Evolutionary conservation across 2,888 invertebrate genomes (phyloP).

Genomic region (Amitus sp.): DNA sequence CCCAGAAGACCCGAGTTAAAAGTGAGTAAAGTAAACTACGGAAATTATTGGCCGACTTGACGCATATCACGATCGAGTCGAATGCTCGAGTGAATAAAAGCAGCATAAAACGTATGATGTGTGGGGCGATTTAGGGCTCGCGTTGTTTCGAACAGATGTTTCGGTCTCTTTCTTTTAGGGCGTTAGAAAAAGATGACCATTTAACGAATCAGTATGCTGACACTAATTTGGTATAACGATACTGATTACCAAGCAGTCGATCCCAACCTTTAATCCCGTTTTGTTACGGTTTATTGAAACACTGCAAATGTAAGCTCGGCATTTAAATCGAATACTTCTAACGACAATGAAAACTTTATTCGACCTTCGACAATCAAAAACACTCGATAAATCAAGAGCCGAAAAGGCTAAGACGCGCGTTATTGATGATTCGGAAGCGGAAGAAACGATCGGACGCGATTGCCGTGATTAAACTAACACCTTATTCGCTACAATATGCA

Average conservation of each 20-base stretch:
- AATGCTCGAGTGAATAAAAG: not conserved
- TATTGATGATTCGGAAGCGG: too few relatives aligned
- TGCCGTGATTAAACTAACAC: too few relatives aligned
- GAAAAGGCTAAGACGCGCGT: too few relatives aligned
- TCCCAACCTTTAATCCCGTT: constrained; percentile 3
- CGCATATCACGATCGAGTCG: not conserved
- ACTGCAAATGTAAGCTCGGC: not conserved
- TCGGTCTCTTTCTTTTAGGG: not conserved
- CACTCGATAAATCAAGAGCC: too few relatives aligned
- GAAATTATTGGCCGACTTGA: not conserved
- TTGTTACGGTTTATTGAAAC: constrained; percentile 5
- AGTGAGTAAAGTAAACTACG: too few relatives aligned
- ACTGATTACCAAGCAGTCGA: not conserved
- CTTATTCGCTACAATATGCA: too few relatives aligned
- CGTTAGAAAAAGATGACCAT: constrained; percentile 1
- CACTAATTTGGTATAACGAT: constrained; percentile 5
- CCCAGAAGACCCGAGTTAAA: not conserved
- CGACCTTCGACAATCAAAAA: too few relatives aligned
- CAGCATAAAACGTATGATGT: constrained; percentile 1
- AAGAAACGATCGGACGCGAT: too few relatives aligned
- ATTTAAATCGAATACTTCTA: too few relatives aligned
- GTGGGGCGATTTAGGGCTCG: not conserved
- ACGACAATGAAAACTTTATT: not conserved
- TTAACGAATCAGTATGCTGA: constrained; percentile 5
- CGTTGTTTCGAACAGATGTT: not conserved